Base-by-base conservation (phyloP, 2,888 invertebrate genomes). In the Willowsia nigromaculata region DNA sequence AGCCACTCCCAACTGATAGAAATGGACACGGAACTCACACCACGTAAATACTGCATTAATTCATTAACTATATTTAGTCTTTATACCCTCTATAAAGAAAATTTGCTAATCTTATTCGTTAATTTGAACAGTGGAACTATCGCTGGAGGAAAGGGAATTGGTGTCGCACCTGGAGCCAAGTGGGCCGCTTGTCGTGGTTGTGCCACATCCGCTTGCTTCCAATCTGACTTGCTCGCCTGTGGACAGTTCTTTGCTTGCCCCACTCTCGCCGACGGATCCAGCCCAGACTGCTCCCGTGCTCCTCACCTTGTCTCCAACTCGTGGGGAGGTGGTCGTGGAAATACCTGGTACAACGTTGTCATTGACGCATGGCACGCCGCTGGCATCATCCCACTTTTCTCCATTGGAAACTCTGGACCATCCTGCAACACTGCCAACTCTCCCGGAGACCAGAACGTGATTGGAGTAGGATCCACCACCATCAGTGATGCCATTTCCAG, bases 211-310 rank as follows among this genome's bases (percentile, higher is more conserved):
- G 18, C 27, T 9, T 90, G 90, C 33, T n/a, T 47, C 6, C 80
- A 90, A 47, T n/a, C 0, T 1, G 59, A 87, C 27, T 74, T 90
- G 9, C 18, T 87, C 0, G 50, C 40, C 15, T 90, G 90, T 50
- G 90, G 56, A 0, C 25, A 90, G 50, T 90, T 87, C 47, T 56
- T 90, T 15, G 11, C 43, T 13, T 85, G 85, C 22, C 85, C 85
- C 7, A 71, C 71, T n/a, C 84, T 33, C 1, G 40, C 85, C 3
- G 50, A 89, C 9, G 89, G 87, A 0, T 11, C 82, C 15, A 30
- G 37, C 1, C n/a, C 25, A 4, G 89, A 88, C 33, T 91, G 90
- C 25, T 33, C n/a, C 50, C 65, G 83, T 18, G 90, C 90, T 22
- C 90, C 91, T 7, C 11, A 68, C 13, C 25, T 88, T 18, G 86